Evolutionary conservation across 2,888 invertebrate species (phyloP).

Genomic region (Diachrysia chrysitis): DNA sequence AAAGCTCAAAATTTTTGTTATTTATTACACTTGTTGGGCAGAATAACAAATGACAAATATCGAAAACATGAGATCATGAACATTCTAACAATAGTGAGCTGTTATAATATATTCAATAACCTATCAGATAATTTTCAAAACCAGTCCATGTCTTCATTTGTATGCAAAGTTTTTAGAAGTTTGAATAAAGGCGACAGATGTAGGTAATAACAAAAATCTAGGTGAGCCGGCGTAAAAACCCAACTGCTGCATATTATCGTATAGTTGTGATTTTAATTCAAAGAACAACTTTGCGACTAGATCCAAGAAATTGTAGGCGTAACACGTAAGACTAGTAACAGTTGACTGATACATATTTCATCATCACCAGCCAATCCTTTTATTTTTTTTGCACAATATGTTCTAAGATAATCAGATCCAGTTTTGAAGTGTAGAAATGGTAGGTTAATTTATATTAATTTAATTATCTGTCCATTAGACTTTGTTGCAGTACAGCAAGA

Average conservation of each 20-base stretch:
- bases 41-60: no score
- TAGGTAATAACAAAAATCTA: neutral
- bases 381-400: constrained; percentile 16
- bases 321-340: constrained; percentile 7
- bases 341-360: constrained; percentile 8
- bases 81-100: neutral
- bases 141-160: neutral
- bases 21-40: no score
- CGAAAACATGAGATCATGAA: neutral
- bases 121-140: neutral
- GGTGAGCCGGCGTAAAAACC: neutral
- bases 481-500: neutral
- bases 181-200: neutral
- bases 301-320: constrained; percentile 11
- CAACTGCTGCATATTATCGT: neutral
- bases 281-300: constrained; percentile 2
- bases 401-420: constrained; percentile 18
- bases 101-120: neutral
- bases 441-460: constrained; percentile 9
- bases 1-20: no score
- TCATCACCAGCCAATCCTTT: constrained; percentile 8
- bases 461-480: neutral
- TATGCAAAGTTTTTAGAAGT: neutral
- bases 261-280: neutral
- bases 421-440: constrained; percentile 16